Conservation (phyloP, 2,888 invertebrate genomes). For the Iphiclides podalirius region DNA sequence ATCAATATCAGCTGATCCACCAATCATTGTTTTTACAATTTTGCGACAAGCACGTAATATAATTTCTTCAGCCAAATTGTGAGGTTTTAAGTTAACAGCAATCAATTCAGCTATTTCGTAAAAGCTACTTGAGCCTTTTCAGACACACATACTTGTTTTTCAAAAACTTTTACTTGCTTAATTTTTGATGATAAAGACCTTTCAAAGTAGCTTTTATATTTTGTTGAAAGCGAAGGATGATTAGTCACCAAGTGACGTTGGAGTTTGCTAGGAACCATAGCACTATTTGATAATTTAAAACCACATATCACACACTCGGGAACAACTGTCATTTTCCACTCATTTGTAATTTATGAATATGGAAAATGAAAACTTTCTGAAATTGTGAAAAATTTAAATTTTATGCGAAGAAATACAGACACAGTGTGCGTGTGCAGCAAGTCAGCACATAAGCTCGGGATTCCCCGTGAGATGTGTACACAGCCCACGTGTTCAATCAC, state of each 20-base stretch:
- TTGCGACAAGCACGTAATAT: constrained; percentile 23
- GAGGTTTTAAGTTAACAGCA: constrained; percentile 20
- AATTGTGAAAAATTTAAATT: constrained; percentile 19
- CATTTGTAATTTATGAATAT: constrained; percentile 7
- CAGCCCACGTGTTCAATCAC: constrained; percentile 17
- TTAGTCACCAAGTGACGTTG: constrained; percentile 11
- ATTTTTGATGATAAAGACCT: constrained; percentile 10
- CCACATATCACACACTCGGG: neutral
- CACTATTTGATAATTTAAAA: constrained; percentile 23
- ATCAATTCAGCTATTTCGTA: constrained; percentile 22
- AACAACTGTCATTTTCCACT: neutral
- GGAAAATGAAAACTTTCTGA: constrained; percentile 12
- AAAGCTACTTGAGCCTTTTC: constrained; percentile 17
- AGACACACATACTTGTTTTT: constrained; percentile 20
- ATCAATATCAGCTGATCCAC: constrained; percentile 17
- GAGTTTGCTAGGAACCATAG: constrained; percentile 25
- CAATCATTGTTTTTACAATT: constrained; percentile 22
- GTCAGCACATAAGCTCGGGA: constrained; percentile 17
- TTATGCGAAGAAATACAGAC: neutral
- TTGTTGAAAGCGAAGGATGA: constrained; percentile 8
- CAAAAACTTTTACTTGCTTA: constrained; percentile 17
- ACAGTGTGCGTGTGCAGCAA: constrained; percentile 3
- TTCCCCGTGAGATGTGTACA: constrained; percentile 9
- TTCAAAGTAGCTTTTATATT: constrained; percentile 20
- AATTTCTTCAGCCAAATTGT: constrained; percentile 22